Conservation (phyloP, 2,888 invertebrate species). For the Sabatieria punctata region DNA sequence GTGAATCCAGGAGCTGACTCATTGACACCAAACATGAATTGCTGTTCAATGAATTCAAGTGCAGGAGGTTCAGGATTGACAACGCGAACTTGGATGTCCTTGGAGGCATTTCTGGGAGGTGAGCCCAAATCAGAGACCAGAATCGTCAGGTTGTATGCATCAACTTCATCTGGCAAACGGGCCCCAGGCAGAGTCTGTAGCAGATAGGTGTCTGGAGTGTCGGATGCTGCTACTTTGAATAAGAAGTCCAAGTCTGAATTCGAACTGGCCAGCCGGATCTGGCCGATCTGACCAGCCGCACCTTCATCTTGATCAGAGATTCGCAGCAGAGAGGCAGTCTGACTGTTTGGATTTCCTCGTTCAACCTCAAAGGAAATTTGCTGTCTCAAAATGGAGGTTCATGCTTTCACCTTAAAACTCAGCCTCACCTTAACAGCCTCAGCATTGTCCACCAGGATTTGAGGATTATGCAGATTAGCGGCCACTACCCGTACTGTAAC, state of each 20-base stretch:
- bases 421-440: too few species aligned
- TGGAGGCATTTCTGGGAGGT: conserved; percentile 11
- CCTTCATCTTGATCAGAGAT: not conserved
- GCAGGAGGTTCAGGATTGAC: not conserved
- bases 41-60: not conserved
- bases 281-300: conserved; percentile 44
- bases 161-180: not conserved
- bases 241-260: not conserved
- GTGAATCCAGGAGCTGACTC: conserved; percentile 2
- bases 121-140: conserved; percentile 22
- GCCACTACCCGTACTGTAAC: conserved; percentile 47
- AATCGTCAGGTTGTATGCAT: conserved; percentile 15
- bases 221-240: not conserved
- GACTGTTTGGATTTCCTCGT: too few species aligned
- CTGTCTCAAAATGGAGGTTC: too few species aligned
- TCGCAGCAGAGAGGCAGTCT: too few species aligned
- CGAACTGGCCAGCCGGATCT: too few species aligned
- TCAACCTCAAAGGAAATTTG: too few species aligned
- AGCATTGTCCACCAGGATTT: conserved; percentile 42
- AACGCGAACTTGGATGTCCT: conserved; percentile 8
- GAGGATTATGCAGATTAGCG: conserved; percentile 70
- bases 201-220: not conserved
- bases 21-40: not conserved
- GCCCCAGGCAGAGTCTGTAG: not conserved
- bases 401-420: too few species aligned